Evolutionary conservation across 2,797 vertebrate species (phyloP).

Genomic region (Syngnathus acus): DNA sequence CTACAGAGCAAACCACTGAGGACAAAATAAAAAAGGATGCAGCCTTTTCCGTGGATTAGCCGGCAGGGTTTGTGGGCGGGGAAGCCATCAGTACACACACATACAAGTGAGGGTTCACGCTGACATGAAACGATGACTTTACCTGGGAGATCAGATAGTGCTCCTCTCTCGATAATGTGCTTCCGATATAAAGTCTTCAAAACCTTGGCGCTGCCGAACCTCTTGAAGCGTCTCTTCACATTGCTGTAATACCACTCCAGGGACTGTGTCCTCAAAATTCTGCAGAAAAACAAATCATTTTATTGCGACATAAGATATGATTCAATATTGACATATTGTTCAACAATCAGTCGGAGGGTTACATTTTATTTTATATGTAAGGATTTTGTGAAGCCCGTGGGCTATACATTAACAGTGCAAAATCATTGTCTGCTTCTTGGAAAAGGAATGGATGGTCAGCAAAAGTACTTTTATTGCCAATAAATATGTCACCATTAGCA

Average conservation of each 20-base stretch:
- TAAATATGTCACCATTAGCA: constrained; percentile 2
- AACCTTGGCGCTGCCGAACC: constrained; percentile 96
- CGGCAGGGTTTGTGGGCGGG: constrained; percentile 2
- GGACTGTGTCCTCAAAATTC: constrained; percentile 84
- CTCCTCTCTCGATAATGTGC: constrained; percentile 82
- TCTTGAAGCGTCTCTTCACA: constrained; percentile 94
- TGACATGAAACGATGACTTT: constrained; percentile 23
- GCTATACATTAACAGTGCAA: neutral
- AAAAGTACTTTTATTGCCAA: neutral
- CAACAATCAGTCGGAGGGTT: too few relatives aligned
- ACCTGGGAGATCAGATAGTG: constrained; percentile 80
- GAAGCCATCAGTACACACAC: constrained; percentile 7
- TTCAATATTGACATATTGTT: too few relatives aligned
- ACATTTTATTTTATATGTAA: neutral
- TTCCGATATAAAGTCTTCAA: constrained; percentile 91
- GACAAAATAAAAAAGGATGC: constrained; percentile 23
- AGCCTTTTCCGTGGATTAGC: constrained; percentile 28
- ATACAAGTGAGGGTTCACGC: neutral
- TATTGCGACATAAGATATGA: neutral
- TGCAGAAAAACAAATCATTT: constrained; percentile 39
- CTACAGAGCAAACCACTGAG: constrained; percentile 26
- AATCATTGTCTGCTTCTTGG: neutral
- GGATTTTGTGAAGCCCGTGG: neutral
- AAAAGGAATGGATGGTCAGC: neutral
- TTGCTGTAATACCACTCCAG: constrained; percentile 98